Percentiles rank a stretch among this genome's conserved stretches.
Evolutionary conservation across 1,140 invertebrate genomes (phyloP).

Genomic region (Babylonia areolata): DNA sequence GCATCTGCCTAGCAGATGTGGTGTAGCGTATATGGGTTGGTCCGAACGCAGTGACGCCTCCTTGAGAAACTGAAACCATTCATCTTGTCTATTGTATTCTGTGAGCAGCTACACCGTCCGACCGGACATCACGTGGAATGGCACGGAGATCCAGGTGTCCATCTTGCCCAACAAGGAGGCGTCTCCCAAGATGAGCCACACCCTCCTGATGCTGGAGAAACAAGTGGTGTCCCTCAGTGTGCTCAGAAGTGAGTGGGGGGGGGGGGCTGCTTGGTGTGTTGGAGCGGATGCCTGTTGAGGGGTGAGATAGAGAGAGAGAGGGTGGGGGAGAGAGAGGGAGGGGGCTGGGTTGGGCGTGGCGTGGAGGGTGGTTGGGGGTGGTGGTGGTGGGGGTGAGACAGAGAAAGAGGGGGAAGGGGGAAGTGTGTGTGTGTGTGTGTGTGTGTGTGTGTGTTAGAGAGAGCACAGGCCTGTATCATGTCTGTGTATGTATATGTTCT

Average conservation of each 20-base stretch:
- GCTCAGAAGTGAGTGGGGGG: conserved; percentile 9
- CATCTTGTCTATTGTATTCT: too few species aligned
- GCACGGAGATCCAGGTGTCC: conserved; percentile 36
- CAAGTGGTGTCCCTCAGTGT: conserved; percentile 19
- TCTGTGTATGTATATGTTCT: neutral
- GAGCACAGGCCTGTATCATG: too few species aligned
- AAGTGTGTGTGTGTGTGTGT: too few species aligned
- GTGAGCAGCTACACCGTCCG: conserved; percentile 29
- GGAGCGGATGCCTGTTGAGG: neutral
- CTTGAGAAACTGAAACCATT: too few species aligned
- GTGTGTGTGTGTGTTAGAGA: too few species aligned
- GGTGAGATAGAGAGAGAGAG: neutral
- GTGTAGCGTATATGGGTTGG: too few species aligned
- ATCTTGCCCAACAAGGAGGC: neutral
- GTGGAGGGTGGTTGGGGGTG: too few species aligned
- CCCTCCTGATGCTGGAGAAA: conserved; percentile 15
- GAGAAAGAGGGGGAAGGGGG: too few species aligned
- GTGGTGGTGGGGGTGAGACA: too few species aligned
- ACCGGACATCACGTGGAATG: conserved; percentile 30
- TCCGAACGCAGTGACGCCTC: too few species aligned
- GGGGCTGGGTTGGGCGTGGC: too few species aligned
- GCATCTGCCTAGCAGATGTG: too few species aligned
- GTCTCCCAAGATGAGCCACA: conserved; percentile 11
- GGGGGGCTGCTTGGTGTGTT: neutral
- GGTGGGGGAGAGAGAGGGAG: neutral